phyloP scores from a whole-genome alignment of 1,140 invertebrate genomes.

The Archivesica marissinica region DNA sequence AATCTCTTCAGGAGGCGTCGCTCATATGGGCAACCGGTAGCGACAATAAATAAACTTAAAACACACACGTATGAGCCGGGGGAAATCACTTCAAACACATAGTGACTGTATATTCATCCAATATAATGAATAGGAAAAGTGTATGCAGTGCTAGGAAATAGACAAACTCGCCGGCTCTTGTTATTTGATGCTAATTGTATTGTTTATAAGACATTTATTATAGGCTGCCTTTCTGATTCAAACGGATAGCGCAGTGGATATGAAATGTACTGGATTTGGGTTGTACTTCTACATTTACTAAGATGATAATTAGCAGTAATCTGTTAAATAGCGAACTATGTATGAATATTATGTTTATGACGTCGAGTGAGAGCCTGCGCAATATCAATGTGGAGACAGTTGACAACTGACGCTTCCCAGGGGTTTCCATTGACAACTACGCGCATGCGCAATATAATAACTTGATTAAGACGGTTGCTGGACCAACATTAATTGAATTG shows the following conservation, averaged over 20 bases:
- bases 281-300: neutral
- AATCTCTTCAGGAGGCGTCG: no score
- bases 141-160: no score
- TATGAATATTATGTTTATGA: constrained; percentile 19
- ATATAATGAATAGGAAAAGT: no score
- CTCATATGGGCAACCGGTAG: no score
- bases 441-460: constrained; percentile 61
- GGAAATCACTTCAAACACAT: no score
- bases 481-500: constrained; percentile 76
- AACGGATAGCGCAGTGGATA: neutral
- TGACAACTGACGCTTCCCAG: constrained; percentile 73
- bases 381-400: constrained; percentile 6
- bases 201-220: no score
- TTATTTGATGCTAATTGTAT: no score
- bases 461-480: constrained; percentile 51
- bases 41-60: no score
- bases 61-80: no score
- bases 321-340: neutral
- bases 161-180: no score
- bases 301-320: neutral
- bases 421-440: constrained; percentile 49
- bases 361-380: constrained; percentile 10
- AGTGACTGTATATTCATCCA: no score
- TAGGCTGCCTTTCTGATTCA: no score
- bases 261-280: neutral